Evolutionary conservation across 2,888 invertebrate genomes (phyloP).

Genomic region (Hypsopygia costalis): DNA sequence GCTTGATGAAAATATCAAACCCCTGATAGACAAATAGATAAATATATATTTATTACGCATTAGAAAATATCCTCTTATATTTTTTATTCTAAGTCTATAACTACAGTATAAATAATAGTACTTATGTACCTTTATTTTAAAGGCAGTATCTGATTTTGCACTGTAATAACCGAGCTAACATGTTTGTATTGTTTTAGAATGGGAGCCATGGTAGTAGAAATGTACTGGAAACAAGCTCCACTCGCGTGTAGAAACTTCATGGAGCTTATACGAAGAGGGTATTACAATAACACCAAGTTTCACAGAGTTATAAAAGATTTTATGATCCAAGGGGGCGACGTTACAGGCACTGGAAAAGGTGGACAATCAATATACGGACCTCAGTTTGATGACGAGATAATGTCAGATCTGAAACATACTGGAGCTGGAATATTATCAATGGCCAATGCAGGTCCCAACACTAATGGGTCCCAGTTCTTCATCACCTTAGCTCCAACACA

Average conservation of each 20-base stretch:
- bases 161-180: no score
- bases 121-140: no score
- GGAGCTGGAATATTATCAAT: conserved; percentile 95
- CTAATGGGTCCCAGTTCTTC: conserved; percentile 99
- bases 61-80: no score
- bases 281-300: conserved; percentile 97
- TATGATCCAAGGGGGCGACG: conserved; percentile 98
- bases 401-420: conserved; percentile 96
- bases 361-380: conserved; percentile 98
- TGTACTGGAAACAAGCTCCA: conserved; percentile 99
- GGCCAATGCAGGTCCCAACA: conserved; percentile 98
- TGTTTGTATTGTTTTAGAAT: conserved; percentile 83
- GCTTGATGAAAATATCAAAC: no score
- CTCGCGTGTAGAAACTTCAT: conserved; percentile 98
- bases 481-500: conserved; percentile 97
- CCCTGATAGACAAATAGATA: no score
- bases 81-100: conserved; percentile 3
- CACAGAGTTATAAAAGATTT: conserved; percentile 97
- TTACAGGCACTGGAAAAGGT: conserved; percentile 97
- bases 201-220: conserved; percentile 94
- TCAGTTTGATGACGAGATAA: conserved; percentile 97
- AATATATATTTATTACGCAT: no score
- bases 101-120: no score
- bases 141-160: no score
- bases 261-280: conserved; percentile 94